Conservation (phyloP, 2,888 invertebrate genomes). For the Harmothoe impar region DNA sequence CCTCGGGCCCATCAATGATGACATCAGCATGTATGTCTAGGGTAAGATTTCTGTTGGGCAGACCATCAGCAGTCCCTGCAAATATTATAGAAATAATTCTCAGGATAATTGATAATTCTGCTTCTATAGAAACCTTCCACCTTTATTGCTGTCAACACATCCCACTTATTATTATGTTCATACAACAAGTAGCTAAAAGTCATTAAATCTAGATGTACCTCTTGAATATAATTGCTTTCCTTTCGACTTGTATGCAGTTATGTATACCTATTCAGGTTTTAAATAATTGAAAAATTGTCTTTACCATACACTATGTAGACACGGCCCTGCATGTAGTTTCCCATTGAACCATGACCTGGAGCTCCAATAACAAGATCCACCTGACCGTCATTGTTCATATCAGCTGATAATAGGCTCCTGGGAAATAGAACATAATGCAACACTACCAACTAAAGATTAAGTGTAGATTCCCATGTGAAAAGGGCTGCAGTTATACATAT, state of each 20-base stretch:
- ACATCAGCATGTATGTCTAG: conserved; percentile 39
- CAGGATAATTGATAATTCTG: too few species aligned
- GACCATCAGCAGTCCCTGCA: not conserved
- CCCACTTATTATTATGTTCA: too few species aligned
- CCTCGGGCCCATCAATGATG: conserved; percentile 22
- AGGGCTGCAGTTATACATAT: not conserved
- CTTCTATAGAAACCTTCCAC: too few species aligned
- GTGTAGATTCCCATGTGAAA: not conserved
- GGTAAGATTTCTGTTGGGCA: conserved; percentile 6
- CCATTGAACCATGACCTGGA: conserved; percentile 75
- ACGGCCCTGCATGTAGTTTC: conserved; percentile 76
- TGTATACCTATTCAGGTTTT: too few species aligned
- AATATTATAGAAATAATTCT: too few species aligned
- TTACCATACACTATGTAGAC: conserved; percentile 79
- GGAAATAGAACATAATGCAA: not conserved
- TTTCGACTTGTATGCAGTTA: too few species aligned
- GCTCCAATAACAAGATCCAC: conserved; percentile 78
- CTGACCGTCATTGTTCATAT: conserved; percentile 79
- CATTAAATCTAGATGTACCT: too few species aligned
- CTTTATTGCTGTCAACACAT: too few species aligned
- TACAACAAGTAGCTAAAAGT: too few species aligned
- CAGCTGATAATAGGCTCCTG: conserved; percentile 73
- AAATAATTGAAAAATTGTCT: not conserved
- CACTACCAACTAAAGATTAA: not conserved
- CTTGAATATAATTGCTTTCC: too few species aligned